Evolutionary conservation across 2,113 vertebrate genomes (phyloP), one percentile per base, ranked within the genome.

Genomic region (Nibea albiflora): DNA sequence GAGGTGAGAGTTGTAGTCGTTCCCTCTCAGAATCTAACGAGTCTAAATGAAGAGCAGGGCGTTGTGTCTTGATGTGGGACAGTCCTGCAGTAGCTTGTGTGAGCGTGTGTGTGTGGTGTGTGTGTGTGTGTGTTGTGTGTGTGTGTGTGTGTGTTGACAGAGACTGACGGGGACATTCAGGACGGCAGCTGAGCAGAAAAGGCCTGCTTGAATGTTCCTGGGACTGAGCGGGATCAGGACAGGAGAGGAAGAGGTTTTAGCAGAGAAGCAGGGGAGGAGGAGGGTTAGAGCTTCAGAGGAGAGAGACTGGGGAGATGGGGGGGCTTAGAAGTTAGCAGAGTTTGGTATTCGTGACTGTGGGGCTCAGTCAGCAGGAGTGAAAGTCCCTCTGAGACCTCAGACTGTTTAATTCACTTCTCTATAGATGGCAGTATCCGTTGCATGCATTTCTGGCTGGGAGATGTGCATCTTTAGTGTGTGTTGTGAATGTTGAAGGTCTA

Each of bases 211-310:
- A 76, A 81, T 69, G 84, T 88, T 91, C 73, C 80, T 66, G 85
- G 78, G 83, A 88, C 85, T 80, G 87, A 90, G 46, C 11, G 28
- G 87, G 90, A 92, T 92, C 88, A 92, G 87, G 82, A 84, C 67
- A 53, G 77, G 80, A 74, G 82, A 81, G 62, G 83, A 78, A 76
- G 81, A 88, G 89, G 80, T 85, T 84, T 91, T 78, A 89, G 76
- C 57, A 73, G 87, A 56, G 79, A 83, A 26, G 76, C 76, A 42
- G 62, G 65, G 69, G 73, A 80, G 69, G 73, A 63, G 65, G 80
- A 63, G 72, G 72, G 75, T 90, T 85, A 80, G 35, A 76, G 76
- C 89, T 90, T 92, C 84, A 85, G 79, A 92, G 78, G 80, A 80
- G 75, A 73, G 49, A 67, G 79, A 83, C 80, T 58, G 84, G 57